Percentiles rank a stretch among this genome's conserved stretches.
These are phyloP conservation scores for Neolamprologus sp. DNA, from an alignment of 2,113 vertebrate species.

Conservation along the genomic window DNA sequence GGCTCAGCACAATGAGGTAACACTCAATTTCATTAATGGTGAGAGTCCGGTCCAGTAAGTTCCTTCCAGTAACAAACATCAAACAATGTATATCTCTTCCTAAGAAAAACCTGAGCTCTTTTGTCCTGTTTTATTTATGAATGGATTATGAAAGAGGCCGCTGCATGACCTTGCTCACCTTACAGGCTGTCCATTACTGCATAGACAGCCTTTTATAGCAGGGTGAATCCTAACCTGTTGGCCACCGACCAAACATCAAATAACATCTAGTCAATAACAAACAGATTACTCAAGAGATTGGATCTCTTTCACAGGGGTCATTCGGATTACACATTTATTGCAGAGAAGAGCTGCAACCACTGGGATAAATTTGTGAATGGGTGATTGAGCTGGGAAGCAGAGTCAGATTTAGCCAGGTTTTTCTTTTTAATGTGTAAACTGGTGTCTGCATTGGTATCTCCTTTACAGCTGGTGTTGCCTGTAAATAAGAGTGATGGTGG, in stretches of 20 bases:
- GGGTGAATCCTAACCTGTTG: not conserved
- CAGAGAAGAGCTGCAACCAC: not conserved
- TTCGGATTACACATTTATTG: not conserved
- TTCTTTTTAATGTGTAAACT: not conserved
- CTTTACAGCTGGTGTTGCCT: conserved; percentile 27
- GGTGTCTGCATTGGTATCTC: not conserved
- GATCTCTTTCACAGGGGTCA: not conserved
- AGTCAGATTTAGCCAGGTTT: not conserved
- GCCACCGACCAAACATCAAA: not conserved
- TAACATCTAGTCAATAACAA: not conserved
- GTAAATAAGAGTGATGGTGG: conserved; percentile 29
- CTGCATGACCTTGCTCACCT: conserved; percentile 46
- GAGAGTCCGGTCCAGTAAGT: conserved; percentile 49
- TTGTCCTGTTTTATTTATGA: conserved; percentile 50
- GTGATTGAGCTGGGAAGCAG: not conserved
- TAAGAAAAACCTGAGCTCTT: conserved; percentile 7
- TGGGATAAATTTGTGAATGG: not conserved
- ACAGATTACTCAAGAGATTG: not conserved
- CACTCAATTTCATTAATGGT: conserved; percentile 53
- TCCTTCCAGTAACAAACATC: conserved; percentile 52
- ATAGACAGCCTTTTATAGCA: not conserved
- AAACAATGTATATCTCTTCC: conserved; percentile 53
- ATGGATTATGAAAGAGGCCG: conserved; percentile 43
- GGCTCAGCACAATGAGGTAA: conserved; percentile 49
- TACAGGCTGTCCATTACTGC: not conserved